phyloP scores from a whole-genome alignment of 2,888 invertebrate species.

The Xylota segnis region DNA sequence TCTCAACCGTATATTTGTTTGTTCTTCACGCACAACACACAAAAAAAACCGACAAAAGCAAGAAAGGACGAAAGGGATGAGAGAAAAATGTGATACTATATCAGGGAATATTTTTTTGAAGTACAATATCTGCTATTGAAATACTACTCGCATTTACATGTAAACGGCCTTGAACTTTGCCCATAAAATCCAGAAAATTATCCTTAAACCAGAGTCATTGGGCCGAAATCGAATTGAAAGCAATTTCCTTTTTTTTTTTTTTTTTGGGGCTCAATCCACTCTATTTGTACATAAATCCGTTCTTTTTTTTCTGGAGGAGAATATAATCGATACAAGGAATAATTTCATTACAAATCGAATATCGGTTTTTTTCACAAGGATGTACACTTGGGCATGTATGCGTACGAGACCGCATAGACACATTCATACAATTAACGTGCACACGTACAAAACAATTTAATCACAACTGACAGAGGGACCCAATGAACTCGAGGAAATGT shows the following conservation, averaged over 20 bases:
- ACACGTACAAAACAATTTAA: conserved; percentile 46
- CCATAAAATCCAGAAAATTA: conserved; percentile 54
- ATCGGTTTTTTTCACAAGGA: background rate
- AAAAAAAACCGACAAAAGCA: background rate
- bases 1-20: conserved; percentile 33
- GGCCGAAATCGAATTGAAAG: conserved; percentile 55
- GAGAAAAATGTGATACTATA: conserved; percentile 23
- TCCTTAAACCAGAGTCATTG: conserved; percentile 56
- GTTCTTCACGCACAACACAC: conserved; percentile 34
- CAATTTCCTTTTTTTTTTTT: conserved; percentile 29
- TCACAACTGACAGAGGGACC: conserved; percentile 16
- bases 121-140: conserved; percentile 46
- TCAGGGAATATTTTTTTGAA: conserved; percentile 32
- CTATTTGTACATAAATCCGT: conserved; percentile 5
- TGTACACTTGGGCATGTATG: background rate
- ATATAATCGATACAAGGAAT: conserved; percentile 43
- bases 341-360: conserved; percentile 56
- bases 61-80: conserved; percentile 10
- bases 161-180: conserved; percentile 60
- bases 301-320: conserved; percentile 27
- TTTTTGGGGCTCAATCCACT: background rate
- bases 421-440: conserved; percentile 37
- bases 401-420: background rate
- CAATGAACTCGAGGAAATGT: conserved; percentile 22
- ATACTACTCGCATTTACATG: conserved; percentile 48